Conservation (phyloP, 2,797 vertebrate genomes). For the Malacoctenus gilli region DNA sequence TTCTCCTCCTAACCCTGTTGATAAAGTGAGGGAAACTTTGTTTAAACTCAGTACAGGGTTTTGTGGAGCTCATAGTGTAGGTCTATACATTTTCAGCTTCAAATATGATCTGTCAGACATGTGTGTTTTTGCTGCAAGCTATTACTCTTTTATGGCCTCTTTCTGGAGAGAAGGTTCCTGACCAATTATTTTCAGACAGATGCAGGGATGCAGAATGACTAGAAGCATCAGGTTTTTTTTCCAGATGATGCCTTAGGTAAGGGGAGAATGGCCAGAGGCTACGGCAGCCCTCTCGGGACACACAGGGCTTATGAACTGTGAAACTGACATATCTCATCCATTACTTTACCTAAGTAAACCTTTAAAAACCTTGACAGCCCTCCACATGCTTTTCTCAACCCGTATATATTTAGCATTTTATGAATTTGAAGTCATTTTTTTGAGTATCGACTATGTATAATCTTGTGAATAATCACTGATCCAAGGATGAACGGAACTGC, state of each 20-base stretch:
- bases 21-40: conserved; percentile 64
- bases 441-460: conserved; percentile 71
- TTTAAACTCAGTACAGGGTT: conserved; percentile 35
- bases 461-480: conserved; percentile 72
- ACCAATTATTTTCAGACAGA: conserved; percentile 99
- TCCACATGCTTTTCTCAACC: conserved; percentile 79
- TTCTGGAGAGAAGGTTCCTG: conserved; percentile 95
- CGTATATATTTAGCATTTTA: conserved; percentile 87
- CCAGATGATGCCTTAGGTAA: conserved; percentile 99
- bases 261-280: conserved; percentile 99
- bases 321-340: conserved; percentile 99
- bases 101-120: conserved; percentile 79
- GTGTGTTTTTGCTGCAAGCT: conserved; percentile 80
- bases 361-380: conserved; percentile 98
- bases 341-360: conserved; percentile 99
- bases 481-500: conserved; percentile 66
- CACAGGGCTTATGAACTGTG: conserved; percentile 95
- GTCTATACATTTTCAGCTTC: conserved; percentile 70
- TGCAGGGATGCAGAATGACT: conserved; percentile 99
- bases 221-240: conserved; percentile 95
- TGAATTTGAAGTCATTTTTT: conserved; percentile 83
- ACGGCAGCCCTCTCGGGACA: conserved; percentile 93
- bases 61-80: conserved; percentile 34
- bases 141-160: conserved; percentile 83
- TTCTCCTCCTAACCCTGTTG: conserved; percentile 1